A percentile compares a stretch with the other conserved stretches of the same genome.
These are phyloP conservation scores for Chelmon rostratus DNA, from an alignment of 2,797 vertebrate species.

Conservation along the genomic window DNA sequence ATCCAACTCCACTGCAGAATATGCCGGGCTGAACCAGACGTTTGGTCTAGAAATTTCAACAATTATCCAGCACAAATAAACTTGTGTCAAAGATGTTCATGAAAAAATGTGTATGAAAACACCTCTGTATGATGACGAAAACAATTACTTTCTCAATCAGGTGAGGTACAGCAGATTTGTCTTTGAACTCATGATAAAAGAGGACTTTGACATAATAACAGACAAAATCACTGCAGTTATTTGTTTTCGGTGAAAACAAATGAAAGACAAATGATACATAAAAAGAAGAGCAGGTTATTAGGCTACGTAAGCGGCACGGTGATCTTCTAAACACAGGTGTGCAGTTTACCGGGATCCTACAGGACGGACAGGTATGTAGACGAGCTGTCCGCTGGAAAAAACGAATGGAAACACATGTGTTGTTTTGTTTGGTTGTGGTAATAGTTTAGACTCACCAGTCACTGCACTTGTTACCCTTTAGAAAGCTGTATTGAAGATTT, in stretches of 20 bases:
- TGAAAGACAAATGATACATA: too few species aligned
- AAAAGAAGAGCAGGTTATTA: background rate
- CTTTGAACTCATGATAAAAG: background rate
- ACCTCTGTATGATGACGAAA: background rate
- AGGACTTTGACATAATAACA: background rate
- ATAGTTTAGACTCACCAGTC: background rate
- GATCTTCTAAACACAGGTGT: background rate
- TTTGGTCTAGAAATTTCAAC: background rate
- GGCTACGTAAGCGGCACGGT: background rate
- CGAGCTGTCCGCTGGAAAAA: background rate
- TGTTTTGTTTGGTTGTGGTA: background rate
- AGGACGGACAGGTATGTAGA: background rate
- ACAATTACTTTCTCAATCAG: background rate
- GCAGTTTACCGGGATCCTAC: background rate
- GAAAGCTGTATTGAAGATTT: background rate
- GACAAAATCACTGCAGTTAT: background rate
- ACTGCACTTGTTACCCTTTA: slow-evolving; percentile 26
- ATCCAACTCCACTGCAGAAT: slow-evolving; percentile 19
- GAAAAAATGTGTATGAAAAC: background rate
- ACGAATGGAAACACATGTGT: background rate
- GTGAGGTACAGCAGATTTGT: background rate
- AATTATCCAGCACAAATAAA: background rate
- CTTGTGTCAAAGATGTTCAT: background rate
- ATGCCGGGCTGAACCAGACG: background rate
- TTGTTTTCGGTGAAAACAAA: background rate